Evolutionary conservation across 2,888 invertebrate species (phyloP).

Genomic region (Drosophila meridionalis): DNA sequence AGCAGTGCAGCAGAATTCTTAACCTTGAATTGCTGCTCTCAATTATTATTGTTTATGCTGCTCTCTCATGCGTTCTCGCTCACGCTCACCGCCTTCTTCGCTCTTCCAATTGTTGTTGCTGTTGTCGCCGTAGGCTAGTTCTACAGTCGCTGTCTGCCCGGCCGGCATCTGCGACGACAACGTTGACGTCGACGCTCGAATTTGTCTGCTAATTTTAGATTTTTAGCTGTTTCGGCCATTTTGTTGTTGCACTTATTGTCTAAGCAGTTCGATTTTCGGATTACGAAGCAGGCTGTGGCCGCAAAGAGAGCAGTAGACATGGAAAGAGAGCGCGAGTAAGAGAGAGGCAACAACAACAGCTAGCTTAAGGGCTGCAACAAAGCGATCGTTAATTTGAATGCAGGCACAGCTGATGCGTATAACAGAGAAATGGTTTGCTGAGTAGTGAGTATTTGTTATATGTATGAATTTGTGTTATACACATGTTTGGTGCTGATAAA

Average conservation of each 20-base stretch:
- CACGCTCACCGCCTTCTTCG: background rate
- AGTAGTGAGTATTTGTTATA: too few species aligned
- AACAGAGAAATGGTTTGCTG: background rate
- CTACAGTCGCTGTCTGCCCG: conserved; percentile 51
- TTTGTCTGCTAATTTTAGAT: conserved; percentile 74
- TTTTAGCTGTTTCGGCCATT: conserved; percentile 73
- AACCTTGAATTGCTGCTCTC: conserved; percentile 25
- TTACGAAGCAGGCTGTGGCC: conserved; percentile 44
- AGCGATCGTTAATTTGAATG: background rate
- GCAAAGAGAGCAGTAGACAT: background rate
- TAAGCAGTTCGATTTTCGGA: conserved; percentile 48
- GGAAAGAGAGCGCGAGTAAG: background rate
- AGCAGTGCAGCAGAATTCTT: conserved; percentile 6
- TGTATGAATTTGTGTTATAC: background rate
- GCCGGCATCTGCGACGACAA: conserved; percentile 55
- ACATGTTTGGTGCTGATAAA: background rate
- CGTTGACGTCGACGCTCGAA: conserved; percentile 30
- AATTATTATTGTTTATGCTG: conserved; percentile 49
- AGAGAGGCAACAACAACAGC: background rate
- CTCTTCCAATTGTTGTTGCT: conserved; percentile 4
- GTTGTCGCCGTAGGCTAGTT: conserved; percentile 23
- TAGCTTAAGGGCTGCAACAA: conserved; percentile 8
- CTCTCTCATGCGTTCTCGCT: conserved; percentile 19
- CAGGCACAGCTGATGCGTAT: conserved; percentile 23
- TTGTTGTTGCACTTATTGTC: conserved; percentile 32